Evolutionary conservation across 1,140 invertebrate genomes (phyloP), one percentile per base, ranked within the genome.

Genomic region (Tribolium madens): DNA sequence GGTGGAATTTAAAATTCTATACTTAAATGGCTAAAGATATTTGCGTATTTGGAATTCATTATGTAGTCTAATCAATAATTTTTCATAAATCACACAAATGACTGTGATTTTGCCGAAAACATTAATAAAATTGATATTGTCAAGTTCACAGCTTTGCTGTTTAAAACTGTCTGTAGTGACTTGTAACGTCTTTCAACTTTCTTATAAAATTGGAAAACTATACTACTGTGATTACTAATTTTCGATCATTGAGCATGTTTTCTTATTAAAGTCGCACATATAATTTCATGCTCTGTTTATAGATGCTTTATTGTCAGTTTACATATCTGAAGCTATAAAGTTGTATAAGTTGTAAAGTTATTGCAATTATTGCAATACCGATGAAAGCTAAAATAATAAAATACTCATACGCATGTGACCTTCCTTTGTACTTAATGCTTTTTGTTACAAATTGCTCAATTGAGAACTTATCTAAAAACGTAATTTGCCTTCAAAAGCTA

Each of bases 1-100:
- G 7, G 57, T 33, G 4, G 21, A 64, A 64, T 64, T 18, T 14
- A 14, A 64, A 33, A 42, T 42, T 26, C 18, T 18, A n/a, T n/a
- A 57, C 52, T 57, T 57, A 57, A 57, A 9, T 64, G 31, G 31
- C 26, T 64, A 12, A 12, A 12, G 21, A n/a, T 64, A 33, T 64
- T 26, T 57, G 52, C 18, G n/a, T 12, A 64, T 18, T 64, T 64
- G n/a, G 13, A 64, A 33, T 64, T 31, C 14, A 33, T 64, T 64
- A 42, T 42, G n/a, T n/a, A 2, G 36, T 42, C 4, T 42, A 42
- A 42, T 42, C 36, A 42, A 42, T 42, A 42, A 42, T 10, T n/a
- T 10, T 9, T 42, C n/a, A n/a, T n/a, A n/a, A 26, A 26, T 4
- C 21, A 5, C 3, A 26, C 21, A 26, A 26, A 26, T n/a, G n/a